These are phyloP conservation scores for Myiotriccus ornatus DNA, from an alignment of 2,797 vertebrate species.

Conservation along the genomic window DNA sequence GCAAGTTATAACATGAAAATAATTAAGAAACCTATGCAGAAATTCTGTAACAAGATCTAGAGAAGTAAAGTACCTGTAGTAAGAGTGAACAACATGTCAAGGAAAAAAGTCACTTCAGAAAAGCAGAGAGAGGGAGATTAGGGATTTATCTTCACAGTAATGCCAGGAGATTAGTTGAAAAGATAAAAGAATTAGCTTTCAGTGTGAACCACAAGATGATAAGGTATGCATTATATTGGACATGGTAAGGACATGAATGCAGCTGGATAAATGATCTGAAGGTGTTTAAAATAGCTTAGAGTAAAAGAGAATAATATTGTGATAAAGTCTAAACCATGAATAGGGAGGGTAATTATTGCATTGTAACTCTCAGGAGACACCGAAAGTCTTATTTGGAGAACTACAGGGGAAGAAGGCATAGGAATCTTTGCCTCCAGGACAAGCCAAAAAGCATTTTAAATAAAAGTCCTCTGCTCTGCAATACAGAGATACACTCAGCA, in stretches of 20 bases:
- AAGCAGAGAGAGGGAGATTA: constrained; percentile 61
- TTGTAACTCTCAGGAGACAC: constrained; percentile 41
- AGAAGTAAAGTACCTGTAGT: constrained; percentile 28
- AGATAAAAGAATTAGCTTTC: constrained; percentile 69
- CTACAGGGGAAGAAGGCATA: not conserved
- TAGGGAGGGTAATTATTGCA: constrained; percentile 50
- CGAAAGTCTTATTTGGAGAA: constrained; percentile 25
- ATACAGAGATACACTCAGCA: not conserved
- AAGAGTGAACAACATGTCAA: constrained; percentile 56
- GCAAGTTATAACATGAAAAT: not conserved
- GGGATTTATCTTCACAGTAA: constrained; percentile 67
- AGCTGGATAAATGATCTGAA: constrained; percentile 63
- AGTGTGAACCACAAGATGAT: constrained; percentile 60
- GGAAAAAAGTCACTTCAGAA: constrained; percentile 65
- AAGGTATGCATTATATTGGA: constrained; percentile 64
- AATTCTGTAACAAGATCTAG: constrained; percentile 6
- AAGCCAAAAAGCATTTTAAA: not conserved
- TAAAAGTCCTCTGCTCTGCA: constrained; percentile 15
- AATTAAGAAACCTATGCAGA: constrained; percentile 8
- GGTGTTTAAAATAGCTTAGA: constrained; percentile 67
- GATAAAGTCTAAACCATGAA: constrained; percentile 61
- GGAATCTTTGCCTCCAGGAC: constrained; percentile 9
- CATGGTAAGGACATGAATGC: constrained; percentile 63
- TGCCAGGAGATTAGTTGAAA: constrained; percentile 65
- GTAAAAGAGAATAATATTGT: constrained; percentile 61